phyloP scores from a whole-genome alignment of 2,888 invertebrate genomes.

The Caenorhabditis japonica region DNA sequence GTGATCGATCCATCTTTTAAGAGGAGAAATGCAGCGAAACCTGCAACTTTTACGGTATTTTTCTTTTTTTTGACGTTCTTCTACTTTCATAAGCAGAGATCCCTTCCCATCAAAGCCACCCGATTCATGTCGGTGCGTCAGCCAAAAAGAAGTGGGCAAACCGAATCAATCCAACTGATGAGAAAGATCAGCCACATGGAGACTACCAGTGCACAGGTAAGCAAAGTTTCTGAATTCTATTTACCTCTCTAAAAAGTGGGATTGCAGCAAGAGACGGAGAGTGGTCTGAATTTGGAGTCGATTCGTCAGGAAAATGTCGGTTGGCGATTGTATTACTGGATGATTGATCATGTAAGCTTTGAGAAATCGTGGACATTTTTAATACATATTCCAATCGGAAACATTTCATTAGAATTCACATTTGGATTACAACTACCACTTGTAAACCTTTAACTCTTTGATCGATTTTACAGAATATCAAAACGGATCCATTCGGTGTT shows the following conservation, averaged over 20 bases:
- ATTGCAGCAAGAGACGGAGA: constrained; percentile 14
- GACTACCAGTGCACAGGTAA: constrained; percentile 2
- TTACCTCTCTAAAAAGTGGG: background rate
- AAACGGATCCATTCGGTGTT: constrained; percentile 64
- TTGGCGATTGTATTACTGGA: constrained; percentile 68
- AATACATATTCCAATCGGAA: background rate
- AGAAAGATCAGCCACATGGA: constrained; percentile 50
- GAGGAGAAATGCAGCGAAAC: constrained; percentile 23
- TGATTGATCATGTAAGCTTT: constrained; percentile 63
- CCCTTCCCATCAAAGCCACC: constrained; percentile 26
- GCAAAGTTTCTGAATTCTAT: background rate
- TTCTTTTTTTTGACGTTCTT: background rate
- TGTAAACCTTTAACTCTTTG: background rate
- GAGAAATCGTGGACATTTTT: constrained; percentile 2
- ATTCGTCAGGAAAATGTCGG: constrained; percentile 67
- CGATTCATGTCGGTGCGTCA: constrained; percentile 50
- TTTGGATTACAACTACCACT: background rate
- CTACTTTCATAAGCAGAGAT: constrained; percentile 12
- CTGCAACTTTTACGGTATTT: constrained; percentile 20
- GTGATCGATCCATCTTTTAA: constrained; percentile 20
- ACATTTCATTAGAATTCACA: background rate
- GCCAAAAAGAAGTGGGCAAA: constrained; percentile 17
- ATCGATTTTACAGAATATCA: constrained; percentile 48
- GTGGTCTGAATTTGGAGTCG: constrained; percentile 52
- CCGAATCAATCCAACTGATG: constrained; percentile 32